Conservation (phyloP, 2,113 vertebrate species). For the Beaufortia kweichowensis region DNA sequence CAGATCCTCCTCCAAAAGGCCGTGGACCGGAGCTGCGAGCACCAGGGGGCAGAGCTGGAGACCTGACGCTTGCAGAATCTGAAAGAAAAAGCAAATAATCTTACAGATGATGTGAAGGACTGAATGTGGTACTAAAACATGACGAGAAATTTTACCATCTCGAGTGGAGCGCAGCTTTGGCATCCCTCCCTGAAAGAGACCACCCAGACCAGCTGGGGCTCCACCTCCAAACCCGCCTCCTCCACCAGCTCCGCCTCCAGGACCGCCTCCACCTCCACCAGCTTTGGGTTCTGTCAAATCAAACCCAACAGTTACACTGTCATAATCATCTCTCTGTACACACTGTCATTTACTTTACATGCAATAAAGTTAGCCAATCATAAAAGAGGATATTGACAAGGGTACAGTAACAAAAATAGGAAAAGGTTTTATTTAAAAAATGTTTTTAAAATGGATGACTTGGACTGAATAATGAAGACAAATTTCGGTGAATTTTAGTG, state of each 20-base stretch:
- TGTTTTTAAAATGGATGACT: too few species aligned
- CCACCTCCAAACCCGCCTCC: slow-evolving; percentile 61
- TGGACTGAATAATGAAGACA: too few species aligned
- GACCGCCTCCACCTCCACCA: slow-evolving; percentile 59
- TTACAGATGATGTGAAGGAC: not conserved
- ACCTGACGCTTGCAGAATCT: slow-evolving; percentile 80
- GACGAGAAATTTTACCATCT: slow-evolving; percentile 64
- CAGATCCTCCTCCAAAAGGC: slow-evolving; percentile 70
- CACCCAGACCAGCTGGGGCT: slow-evolving; percentile 81
- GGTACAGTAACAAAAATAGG: not conserved
- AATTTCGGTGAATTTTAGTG: too few species aligned
- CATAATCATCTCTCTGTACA: too few species aligned
- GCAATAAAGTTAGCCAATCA: too few species aligned
- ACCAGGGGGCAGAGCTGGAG: slow-evolving; percentile 83
- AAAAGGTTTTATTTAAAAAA: too few species aligned
- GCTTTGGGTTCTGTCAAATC: slow-evolving; percentile 85
- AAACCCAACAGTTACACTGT: slow-evolving; percentile 34
- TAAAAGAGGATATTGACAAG: not conserved
- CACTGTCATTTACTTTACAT: too few species aligned
- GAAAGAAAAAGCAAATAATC: slow-evolving; percentile 33
- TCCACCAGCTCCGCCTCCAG: slow-evolving; percentile 50
- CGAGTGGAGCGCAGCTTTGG: slow-evolving; percentile 87
- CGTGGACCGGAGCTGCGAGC: slow-evolving; percentile 76
- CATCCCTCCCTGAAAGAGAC: slow-evolving; percentile 92
- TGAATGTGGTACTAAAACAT: too few species aligned